phyloP scores from a whole-genome alignment of 2,113 vertebrate species.

The Poicephalus gulielmi region DNA sequence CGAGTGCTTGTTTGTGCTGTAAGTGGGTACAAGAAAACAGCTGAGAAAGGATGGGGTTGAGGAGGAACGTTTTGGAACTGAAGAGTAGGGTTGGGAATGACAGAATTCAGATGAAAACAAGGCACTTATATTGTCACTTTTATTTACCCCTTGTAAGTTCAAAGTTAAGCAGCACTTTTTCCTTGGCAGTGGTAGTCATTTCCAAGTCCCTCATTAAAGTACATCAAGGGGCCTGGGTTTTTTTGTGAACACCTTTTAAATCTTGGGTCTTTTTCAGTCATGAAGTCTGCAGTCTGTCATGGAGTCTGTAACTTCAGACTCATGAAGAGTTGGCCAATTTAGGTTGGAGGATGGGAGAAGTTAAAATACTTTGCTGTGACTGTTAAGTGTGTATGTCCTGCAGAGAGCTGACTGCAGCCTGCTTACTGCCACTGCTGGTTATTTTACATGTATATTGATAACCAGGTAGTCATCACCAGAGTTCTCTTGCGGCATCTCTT shows the following conservation, averaged over 20 bases:
- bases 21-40: background rate
- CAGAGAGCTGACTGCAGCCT: background rate
- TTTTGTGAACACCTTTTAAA: background rate
- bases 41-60: background rate
- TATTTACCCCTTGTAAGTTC: background rate
- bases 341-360: background rate
- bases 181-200: background rate
- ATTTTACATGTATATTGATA: background rate
- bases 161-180: background rate
- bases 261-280: background rate
- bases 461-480: background rate
- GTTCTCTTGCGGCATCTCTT: background rate
- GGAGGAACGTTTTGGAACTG: background rate
- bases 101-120: background rate
- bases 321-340: background rate
- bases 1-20: background rate
- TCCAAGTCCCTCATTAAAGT: background rate
- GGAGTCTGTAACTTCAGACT: background rate
- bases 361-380: background rate
- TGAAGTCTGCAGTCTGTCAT: background rate
- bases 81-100: background rate
- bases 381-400: rapidly evolving
- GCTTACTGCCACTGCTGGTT: background rate
- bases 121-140: background rate
- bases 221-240: rapidly evolving